Conservation (phyloP, 2,797 vertebrate genomes). For the Pitangus sulphuratus region DNA sequence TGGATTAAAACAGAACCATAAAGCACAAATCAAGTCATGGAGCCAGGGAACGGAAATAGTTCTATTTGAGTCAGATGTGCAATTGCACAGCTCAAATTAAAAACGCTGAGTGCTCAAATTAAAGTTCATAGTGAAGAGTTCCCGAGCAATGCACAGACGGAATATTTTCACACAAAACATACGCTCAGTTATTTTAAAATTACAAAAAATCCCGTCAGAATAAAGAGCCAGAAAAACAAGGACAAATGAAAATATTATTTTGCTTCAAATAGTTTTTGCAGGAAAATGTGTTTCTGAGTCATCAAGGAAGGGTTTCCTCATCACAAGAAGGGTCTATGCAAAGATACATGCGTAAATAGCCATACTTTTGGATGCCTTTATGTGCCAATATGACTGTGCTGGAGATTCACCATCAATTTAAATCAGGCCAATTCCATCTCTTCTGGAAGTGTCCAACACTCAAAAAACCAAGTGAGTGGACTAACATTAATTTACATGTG, state of each 20-base stretch:
- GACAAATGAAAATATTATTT: background rate
- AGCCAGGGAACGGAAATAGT: constrained; percentile 11
- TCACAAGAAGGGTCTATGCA: background rate
- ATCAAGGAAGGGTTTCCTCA: background rate
- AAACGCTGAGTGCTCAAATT: constrained; percentile 13
- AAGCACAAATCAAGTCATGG: background rate
- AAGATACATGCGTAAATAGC: background rate
- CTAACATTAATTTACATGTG: background rate
- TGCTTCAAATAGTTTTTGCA: background rate
- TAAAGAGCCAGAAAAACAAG: background rate
- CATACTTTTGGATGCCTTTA: background rate
- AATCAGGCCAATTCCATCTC: background rate
- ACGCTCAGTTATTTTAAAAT: background rate
- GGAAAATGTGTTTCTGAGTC: background rate
- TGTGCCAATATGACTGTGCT: background rate
- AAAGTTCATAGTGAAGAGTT: background rate
- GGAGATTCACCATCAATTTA: background rate
- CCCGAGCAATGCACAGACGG: background rate
- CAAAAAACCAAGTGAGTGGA: background rate
- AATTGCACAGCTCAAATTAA: background rate
- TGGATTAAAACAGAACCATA: constrained; percentile 21
- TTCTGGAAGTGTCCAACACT: background rate
- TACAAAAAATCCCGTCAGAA: background rate
- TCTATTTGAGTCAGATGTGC: background rate
- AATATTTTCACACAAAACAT: background rate